These are phyloP conservation scores for Chrysoperla carnea DNA, from an alignment of 1,140 invertebrate genomes.

Conservation along the genomic window DNA sequence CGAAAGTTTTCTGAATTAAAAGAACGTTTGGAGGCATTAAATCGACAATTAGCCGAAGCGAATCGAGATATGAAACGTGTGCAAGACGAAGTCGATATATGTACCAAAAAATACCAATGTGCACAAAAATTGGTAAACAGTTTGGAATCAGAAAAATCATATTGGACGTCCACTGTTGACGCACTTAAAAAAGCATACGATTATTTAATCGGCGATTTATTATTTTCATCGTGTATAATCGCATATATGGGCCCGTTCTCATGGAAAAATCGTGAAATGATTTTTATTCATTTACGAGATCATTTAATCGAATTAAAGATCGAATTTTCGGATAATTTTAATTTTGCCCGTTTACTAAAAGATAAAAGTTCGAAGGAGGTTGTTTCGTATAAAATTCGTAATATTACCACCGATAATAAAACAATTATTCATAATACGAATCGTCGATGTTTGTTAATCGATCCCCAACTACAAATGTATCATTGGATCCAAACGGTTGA, in stretches of 20 bases:
- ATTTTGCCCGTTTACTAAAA: conserved; percentile 55
- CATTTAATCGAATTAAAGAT: conserved; percentile 48
- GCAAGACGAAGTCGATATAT: conserved; percentile 76
- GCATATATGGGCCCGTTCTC: conserved; percentile 79
- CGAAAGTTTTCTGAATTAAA: conserved; percentile 54
- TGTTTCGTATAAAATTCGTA: conserved; percentile 71
- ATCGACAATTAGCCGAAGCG: conserved; percentile 47
- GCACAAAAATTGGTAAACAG: conserved; percentile 78
- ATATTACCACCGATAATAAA: conserved; percentile 81
- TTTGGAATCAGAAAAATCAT: conserved; percentile 71
- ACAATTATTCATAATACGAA: conserved; percentile 66
- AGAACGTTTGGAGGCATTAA: conserved; percentile 53
- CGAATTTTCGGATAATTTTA: conserved; percentile 56
- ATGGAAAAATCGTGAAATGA: conserved; percentile 37
- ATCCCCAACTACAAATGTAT: conserved; percentile 75
- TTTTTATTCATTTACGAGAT: conserved; percentile 49
- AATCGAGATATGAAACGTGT: conserved; percentile 46
- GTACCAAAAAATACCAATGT: conserved; percentile 70
- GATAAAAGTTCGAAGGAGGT: conserved; percentile 76
- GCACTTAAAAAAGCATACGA: conserved; percentile 59
- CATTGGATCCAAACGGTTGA: conserved; percentile 89
- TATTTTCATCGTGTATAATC: conserved; percentile 78
- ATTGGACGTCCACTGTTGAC: conserved; percentile 65
- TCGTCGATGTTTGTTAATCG: conserved; percentile 76
- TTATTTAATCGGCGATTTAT: conserved; percentile 70